Evolutionary conservation across 2,113 vertebrate species (phyloP).

Genomic region (Pterocles gutturalis): DNA sequence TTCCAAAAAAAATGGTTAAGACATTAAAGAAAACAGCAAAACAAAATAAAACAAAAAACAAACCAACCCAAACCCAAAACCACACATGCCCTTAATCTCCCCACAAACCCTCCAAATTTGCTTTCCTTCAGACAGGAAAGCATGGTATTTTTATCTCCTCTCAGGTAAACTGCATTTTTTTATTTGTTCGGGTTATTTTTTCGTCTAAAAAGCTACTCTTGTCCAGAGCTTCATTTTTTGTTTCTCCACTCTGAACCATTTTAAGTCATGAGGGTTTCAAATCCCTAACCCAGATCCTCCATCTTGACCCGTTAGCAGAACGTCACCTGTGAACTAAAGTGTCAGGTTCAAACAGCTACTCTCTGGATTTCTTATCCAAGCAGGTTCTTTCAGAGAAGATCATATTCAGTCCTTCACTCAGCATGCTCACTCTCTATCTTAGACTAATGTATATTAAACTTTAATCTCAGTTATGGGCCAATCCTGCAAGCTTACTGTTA

Average conservation of each 20-base stretch:
- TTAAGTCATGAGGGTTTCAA: not conserved
- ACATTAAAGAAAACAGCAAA: not conserved
- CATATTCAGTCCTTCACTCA: not conserved
- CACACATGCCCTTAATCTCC: not conserved
- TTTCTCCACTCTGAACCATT: not conserved
- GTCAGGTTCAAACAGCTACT: not conserved
- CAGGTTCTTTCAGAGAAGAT: not conserved
- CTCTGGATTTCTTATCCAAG: not conserved
- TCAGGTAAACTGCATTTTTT: not conserved
- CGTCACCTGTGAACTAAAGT: not conserved
- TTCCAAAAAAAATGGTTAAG: not conserved
- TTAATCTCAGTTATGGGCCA: not conserved
- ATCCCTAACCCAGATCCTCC: not conserved
- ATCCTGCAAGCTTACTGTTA: not conserved
- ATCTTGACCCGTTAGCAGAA: not conserved
- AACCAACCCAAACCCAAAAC: not conserved
- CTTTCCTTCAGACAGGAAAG: not conserved
- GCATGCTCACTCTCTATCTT: not conserved
- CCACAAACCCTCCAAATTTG: not conserved
- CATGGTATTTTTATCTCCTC: not conserved
- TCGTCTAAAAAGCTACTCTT: not conserved
- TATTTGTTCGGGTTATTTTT: not conserved
- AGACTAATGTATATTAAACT: not conserved
- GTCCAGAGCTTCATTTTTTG: not conserved
- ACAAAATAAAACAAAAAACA: fast-evolving